Percentiles rank a stretch among this genome's conserved stretches.
These are phyloP conservation scores for Magallana gigas DNA, from an alignment of 1,140 invertebrate genomes.

Conservation along the genomic window DNA sequence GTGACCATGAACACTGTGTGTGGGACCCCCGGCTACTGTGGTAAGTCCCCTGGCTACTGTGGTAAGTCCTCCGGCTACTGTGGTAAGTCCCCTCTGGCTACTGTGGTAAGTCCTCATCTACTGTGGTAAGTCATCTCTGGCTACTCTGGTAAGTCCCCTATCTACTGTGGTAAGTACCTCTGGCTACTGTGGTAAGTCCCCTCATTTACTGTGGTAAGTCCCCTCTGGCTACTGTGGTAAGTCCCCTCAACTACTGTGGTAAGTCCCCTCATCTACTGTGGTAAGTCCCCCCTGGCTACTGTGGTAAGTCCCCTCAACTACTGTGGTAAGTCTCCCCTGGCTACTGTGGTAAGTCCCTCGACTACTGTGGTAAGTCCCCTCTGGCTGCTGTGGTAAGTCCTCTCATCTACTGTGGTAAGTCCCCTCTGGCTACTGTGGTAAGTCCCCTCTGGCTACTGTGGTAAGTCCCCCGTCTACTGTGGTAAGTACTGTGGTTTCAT, in stretches of 20 bases:
- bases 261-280: no score
- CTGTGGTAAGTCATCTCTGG: slow-evolving; percentile 77
- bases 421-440: slow-evolving; percentile 80
- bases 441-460: slow-evolving; percentile 78
- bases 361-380: slow-evolving; percentile 77
- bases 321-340: slow-evolving; percentile 80
- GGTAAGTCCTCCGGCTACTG: slow-evolving; percentile 78
- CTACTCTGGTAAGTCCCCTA: slow-evolving; percentile 78
- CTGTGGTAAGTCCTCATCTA: slow-evolving; percentile 80
- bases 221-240: slow-evolving; percentile 78
- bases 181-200: slow-evolving; percentile 78
- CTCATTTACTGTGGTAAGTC: slow-evolving; percentile 42
- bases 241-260: slow-evolving; percentile 78
- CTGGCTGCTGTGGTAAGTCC: slow-evolving; percentile 78
- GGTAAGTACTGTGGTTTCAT: no score
- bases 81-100: slow-evolving; percentile 76
- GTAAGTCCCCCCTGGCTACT: no score
- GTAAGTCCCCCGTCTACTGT: slow-evolving; percentile 69
- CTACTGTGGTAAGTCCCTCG: slow-evolving; percentile 78
- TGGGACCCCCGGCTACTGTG: slow-evolving; percentile 80
- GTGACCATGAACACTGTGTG: slow-evolving; percentile 79
- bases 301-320: slow-evolving; percentile 48
- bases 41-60: slow-evolving; percentile 78
- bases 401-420: slow-evolving; percentile 79
- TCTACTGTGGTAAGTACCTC: slow-evolving; percentile 78